Evolutionary conservation across 2,888 invertebrate species (phyloP).

Genomic region (Sycophila texana): DNA sequence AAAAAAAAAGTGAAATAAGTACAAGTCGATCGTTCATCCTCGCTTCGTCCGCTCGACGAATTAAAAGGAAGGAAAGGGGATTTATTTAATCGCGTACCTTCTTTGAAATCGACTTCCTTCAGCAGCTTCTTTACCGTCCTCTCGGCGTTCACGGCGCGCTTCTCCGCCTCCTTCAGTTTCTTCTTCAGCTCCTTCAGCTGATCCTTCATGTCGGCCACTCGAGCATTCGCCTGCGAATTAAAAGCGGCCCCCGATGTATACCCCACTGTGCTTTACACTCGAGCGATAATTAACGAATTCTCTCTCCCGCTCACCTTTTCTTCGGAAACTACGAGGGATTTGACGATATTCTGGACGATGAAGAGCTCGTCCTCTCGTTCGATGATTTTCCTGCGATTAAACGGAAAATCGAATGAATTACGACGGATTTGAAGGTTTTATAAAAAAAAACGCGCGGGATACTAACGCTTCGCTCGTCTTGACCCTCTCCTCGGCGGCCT

Average conservation of each 20-base stretch:
- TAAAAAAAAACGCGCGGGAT: not conserved
- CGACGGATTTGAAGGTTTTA: too few species aligned
- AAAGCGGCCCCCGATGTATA: slow-evolving; percentile 9
- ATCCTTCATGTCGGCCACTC: slow-evolving; percentile 73
- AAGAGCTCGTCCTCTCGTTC: slow-evolving; percentile 74
- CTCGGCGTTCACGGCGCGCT: slow-evolving; percentile 72
- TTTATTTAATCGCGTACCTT: slow-evolving; percentile 63
- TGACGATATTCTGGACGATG: slow-evolving; percentile 74
- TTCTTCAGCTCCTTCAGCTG: slow-evolving; percentile 70
- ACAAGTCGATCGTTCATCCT: not conserved
- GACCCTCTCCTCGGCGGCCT: slow-evolving; percentile 83
- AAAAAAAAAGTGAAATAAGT: not conserved
- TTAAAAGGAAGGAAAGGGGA: not conserved
- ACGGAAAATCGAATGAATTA: not conserved
- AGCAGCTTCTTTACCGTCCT: slow-evolving; percentile 70
- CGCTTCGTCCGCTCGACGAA: not conserved
- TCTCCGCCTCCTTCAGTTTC: slow-evolving; percentile 70
- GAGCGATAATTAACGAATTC: not conserved
- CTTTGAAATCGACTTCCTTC: slow-evolving; percentile 72
- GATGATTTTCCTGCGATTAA: slow-evolving; percentile 69
- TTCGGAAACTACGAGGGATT: slow-evolving; percentile 73
- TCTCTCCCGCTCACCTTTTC: slow-evolving; percentile 67
- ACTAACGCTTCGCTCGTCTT: slow-evolving; percentile 81
- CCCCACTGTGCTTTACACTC: not conserved
- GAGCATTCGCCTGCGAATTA: slow-evolving; percentile 69